These are phyloP conservation scores for Eupeodes luniger DNA, from an alignment of 2,888 invertebrate genomes.

Conservation along the genomic window DNA sequence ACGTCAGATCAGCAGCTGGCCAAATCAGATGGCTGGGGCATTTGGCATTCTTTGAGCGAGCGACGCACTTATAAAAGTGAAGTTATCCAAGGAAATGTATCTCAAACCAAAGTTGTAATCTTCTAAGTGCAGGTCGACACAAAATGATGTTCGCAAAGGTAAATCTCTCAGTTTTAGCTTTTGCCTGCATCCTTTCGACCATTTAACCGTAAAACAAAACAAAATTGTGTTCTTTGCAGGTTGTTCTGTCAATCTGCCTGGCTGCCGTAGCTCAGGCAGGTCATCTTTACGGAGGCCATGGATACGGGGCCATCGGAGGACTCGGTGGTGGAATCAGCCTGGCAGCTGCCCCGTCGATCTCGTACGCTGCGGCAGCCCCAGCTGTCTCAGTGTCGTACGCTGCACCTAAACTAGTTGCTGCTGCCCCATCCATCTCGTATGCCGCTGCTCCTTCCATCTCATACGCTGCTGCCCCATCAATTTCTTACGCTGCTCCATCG, in stretches of 20 bases:
- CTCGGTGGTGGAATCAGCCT: slow-evolving; percentile 55
- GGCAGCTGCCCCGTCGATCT: slow-evolving; percentile 73
- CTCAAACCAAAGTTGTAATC: slow-evolving; percentile 83
- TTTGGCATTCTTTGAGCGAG: slow-evolving; percentile 43
- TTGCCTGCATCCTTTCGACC: slow-evolving; percentile 48
- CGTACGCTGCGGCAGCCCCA: slow-evolving; percentile 75
- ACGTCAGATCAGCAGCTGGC: slow-evolving; percentile 57
- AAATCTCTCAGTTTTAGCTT: slow-evolving; percentile 74
- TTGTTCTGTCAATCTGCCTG: slow-evolving; percentile 80
- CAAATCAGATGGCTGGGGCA: slow-evolving; percentile 43
- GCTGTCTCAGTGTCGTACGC: slow-evolving; percentile 68
- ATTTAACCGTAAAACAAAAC: slow-evolving; percentile 33
- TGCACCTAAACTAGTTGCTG: slow-evolving; percentile 62
- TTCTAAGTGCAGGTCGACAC: slow-evolving; percentile 81
- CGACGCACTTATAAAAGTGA: slow-evolving; percentile 82
- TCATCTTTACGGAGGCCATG: slow-evolving; percentile 77
- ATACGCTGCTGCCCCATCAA: slow-evolving; percentile 67
- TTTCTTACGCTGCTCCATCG: slow-evolving; percentile 70
- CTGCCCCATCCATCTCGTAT: slow-evolving; percentile 63
- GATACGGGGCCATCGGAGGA: slow-evolving; percentile 56
- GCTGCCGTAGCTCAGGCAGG: slow-evolving; percentile 79
- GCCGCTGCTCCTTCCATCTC: slow-evolving; percentile 72
- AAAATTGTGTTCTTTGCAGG: slow-evolving; percentile 77
- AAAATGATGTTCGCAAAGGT: slow-evolving; percentile 82
- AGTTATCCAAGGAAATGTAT: slow-evolving; percentile 81